phyloP scores from a whole-genome alignment of 2,797 vertebrate genomes.

The Scolopax bukidnonensis region DNA sequence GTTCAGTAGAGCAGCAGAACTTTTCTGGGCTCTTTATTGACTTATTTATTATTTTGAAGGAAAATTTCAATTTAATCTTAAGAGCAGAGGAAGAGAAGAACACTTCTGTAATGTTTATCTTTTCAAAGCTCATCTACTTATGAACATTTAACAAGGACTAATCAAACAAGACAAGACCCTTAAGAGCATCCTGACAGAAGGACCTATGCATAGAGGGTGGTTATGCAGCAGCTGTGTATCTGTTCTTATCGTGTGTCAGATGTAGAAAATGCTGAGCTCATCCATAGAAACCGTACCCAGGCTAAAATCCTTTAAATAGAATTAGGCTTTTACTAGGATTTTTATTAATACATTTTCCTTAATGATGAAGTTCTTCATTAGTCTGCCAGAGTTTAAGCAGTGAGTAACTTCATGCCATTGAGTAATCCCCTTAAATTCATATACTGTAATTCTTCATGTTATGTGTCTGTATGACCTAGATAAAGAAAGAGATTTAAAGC shows the following conservation, averaged over 20 bases:
- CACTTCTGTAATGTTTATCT: neutral
- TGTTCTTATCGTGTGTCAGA: neutral
- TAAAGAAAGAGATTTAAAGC: neutral
- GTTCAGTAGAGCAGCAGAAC: neutral
- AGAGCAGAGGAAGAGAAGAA: slow-evolving; percentile 15
- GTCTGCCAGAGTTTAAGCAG: neutral
- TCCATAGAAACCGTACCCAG: neutral
- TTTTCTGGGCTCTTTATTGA: neutral
- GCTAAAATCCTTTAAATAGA: neutral
- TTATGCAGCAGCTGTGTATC: slow-evolving; percentile 11
- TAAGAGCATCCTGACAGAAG: neutral
- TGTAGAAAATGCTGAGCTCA: neutral
- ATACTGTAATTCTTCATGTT: neutral
- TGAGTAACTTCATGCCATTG: neutral
- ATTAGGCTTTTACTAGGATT: neutral
- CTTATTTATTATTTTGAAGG: neutral
- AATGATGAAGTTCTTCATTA: neutral
- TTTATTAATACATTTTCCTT: neutral
- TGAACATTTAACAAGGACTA: slow-evolving; percentile 9
- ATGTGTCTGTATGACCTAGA: neutral
- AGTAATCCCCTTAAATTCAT: neutral
- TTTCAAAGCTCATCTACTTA: neutral
- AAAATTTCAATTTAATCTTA: neutral
- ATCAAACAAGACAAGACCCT: slow-evolving; percentile 36
- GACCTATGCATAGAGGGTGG: neutral